A percentile compares a stretch with the other conserved stretches of the same genome.
phyloP scores from a whole-genome alignment of 2,797 vertebrate genomes.

The Falco peregrinus region DNA sequence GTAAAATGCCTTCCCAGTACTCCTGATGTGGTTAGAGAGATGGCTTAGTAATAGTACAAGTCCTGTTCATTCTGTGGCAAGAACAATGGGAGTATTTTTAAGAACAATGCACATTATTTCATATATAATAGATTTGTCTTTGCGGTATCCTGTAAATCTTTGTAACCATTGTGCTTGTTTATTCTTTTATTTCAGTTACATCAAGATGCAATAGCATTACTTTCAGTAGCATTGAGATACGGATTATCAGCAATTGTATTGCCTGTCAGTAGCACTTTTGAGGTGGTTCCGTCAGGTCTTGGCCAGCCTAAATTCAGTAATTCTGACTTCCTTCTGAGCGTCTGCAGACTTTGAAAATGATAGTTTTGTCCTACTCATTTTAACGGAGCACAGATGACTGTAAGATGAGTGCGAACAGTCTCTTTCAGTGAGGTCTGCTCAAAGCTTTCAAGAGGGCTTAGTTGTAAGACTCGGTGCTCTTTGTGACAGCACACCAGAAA shows the following conservation, averaged over 20 bases:
- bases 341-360: background rate
- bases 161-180: background rate
- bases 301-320: background rate
- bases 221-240: fast-evolving
- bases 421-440: background rate
- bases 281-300: background rate
- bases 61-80: background rate
- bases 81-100: constrained; percentile 7
- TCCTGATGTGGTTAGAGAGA: background rate
- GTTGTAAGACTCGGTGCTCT: background rate
- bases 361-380: too few species aligned
- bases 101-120: background rate
- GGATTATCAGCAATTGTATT: background rate
- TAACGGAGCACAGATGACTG: background rate
- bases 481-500: background rate
- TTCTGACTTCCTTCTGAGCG: background rate
- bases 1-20: background rate
- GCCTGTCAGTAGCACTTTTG: background rate
- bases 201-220: background rate
- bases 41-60: background rate
- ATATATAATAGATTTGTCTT: background rate
- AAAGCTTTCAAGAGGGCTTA: background rate
- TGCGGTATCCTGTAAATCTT: background rate
- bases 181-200: background rate
- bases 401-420: background rate